Conservation (phyloP, 2,888 invertebrate species). For the Xylota sylvarum region DNA sequence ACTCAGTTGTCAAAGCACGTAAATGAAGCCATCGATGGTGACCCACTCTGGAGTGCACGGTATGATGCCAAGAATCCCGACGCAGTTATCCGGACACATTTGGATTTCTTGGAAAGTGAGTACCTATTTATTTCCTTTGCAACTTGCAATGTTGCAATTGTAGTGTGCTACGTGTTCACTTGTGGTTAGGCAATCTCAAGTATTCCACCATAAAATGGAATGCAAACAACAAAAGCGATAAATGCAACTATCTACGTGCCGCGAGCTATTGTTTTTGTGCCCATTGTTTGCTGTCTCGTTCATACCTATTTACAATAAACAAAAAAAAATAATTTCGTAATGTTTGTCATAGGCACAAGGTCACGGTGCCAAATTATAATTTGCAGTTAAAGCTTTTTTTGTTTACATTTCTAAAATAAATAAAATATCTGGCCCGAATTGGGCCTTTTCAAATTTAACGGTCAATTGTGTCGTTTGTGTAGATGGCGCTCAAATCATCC, state of each 20-base stretch:
- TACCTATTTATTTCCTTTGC: conserved; percentile 8
- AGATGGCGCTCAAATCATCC: conserved; percentile 96
- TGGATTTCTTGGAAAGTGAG: conserved; percentile 91
- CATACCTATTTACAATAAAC: conserved; percentile 12
- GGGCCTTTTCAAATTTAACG: conserved; percentile 61
- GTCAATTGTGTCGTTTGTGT: conserved; percentile 70
- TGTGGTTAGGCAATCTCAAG: neutral
- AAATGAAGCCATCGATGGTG: conserved; percentile 90
- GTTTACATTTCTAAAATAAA: conserved; percentile 39
- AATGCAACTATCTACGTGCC: conserved; percentile 22
- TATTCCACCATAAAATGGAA: neutral
- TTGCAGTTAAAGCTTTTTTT: conserved; percentile 38
- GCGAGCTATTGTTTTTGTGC: conserved; percentile 21
- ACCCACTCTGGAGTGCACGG: conserved; percentile 95
- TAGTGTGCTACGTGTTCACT: conserved; percentile 37
- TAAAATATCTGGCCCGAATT: conserved; percentile 2
- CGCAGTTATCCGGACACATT: conserved; percentile 91
- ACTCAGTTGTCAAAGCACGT: conserved; percentile 92
- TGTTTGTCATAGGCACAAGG: conserved; percentile 42
- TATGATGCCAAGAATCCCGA: conserved; percentile 91
- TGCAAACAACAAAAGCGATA: conserved; percentile 19
- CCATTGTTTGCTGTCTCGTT: conserved; percentile 48
- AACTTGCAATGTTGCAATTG: neutral
- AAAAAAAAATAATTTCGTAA: conserved; percentile 4
- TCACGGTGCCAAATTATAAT: conserved; percentile 16